These are phyloP conservation scores for Hydraecia micacea DNA, from an alignment of 2,888 invertebrate species.

Conservation along the genomic window DNA sequence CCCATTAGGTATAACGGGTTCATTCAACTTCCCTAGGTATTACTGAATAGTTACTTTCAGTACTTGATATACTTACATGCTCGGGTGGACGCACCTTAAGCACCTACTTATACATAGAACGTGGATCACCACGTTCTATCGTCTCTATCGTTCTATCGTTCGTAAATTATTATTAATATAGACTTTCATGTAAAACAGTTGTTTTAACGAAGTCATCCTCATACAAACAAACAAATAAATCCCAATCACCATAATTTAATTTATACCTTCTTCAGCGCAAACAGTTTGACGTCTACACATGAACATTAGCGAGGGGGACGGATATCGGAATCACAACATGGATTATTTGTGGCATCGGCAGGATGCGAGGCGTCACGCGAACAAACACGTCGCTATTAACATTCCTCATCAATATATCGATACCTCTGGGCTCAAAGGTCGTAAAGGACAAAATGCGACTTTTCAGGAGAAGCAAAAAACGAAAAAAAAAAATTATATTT, in stretches of 20 bases:
- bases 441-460: no score
- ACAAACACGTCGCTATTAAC: constrained; percentile 45
- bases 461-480: no score
- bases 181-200: not conserved
- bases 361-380: constrained; percentile 63
- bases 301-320: constrained; percentile 31
- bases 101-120: not conserved
- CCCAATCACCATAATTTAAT: constrained; percentile 18
- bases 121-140: no score
- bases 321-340: constrained; percentile 47
- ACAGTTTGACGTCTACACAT: constrained; percentile 36
- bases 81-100: not conserved
- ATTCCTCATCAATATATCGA: constrained; percentile 45
- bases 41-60: not conserved
- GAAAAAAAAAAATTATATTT: no score
- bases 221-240: constrained; percentile 14
- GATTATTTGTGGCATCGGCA: constrained; percentile 53
- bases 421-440: no score
- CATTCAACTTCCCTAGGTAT: not conserved
- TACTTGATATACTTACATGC: not conserved
- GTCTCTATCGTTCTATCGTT: no score
- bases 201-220: not conserved
- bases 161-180: not conserved
- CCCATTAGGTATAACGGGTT: not conserved
- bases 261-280: constrained; percentile 9